phyloP scores from a whole-genome alignment of 2,888 invertebrate species.

The Caenorhabditis auriculariae region DNA sequence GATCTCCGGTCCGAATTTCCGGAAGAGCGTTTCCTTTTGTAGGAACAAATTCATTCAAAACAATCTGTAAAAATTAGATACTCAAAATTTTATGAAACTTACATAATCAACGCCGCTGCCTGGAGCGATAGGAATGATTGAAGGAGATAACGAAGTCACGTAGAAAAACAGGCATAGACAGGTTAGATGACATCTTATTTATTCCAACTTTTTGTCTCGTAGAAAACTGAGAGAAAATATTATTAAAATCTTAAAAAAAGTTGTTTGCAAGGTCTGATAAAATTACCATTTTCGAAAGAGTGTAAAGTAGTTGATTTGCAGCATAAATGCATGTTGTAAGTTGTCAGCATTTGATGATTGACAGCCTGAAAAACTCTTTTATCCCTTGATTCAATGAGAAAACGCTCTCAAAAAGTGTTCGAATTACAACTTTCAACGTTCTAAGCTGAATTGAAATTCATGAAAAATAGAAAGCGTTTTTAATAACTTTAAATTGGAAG shows the following conservation, averaged over 20 bases:
- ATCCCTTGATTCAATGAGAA: too few species aligned
- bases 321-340: constrained; percentile 52
- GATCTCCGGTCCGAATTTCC: constrained; percentile 51
- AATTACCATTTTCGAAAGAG: constrained; percentile 46
- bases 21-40: constrained; percentile 31
- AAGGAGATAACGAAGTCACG: constrained; percentile 49
- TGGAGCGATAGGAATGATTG: constrained; percentile 46
- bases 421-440: too few species aligned
- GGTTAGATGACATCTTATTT: constrained; percentile 49
- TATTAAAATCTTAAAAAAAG: too few species aligned
- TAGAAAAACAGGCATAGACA: constrained; percentile 54
- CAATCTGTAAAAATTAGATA: constrained; percentile 23
- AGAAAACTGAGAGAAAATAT: constrained; percentile 38
- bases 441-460: too few species aligned
- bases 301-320: constrained; percentile 48
- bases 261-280: neutral
- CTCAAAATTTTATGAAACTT: constrained; percentile 1
- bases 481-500: too few species aligned
- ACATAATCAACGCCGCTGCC: constrained; percentile 47
- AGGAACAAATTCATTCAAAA: constrained; percentile 46
- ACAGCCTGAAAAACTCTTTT: constrained; percentile 20
- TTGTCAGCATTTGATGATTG: constrained; percentile 49
- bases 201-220: constrained; percentile 54
- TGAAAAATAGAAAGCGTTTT: too few species aligned
- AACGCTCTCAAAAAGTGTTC: too few species aligned